Conservation (phyloP, 2,113 vertebrate species). For the Prunella himalayana region DNA sequence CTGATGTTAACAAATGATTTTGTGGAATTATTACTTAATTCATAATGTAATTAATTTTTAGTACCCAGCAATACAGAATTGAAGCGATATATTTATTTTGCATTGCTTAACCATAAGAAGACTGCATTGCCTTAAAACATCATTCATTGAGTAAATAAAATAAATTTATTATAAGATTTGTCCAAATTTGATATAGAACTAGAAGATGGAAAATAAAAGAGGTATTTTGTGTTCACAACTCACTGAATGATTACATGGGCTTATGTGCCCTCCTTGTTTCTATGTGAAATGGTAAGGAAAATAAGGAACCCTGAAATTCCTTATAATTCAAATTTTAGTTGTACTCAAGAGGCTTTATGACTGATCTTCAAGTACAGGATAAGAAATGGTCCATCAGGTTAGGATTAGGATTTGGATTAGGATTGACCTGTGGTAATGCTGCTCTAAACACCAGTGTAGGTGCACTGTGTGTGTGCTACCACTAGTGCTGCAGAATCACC, state of each 20-base stretch:
- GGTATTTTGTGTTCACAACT: neutral
- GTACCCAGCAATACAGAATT: neutral
- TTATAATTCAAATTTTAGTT: neutral
- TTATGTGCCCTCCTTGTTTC: neutral
- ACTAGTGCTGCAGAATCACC: neutral
- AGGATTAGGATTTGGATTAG: neutral
- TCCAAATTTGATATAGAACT: neutral
- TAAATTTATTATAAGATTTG: neutral
- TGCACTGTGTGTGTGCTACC: neutral
- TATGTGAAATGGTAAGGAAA: neutral
- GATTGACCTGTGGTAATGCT: neutral
- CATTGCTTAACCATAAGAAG: neutral
- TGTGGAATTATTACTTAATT: constrained; percentile 43
- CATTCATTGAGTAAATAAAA: constrained; percentile 13
- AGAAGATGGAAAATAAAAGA: neutral
- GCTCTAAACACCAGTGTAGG: neutral
- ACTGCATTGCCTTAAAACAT: neutral
- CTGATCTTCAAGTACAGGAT: neutral
- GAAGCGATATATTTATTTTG: constrained; percentile 28
- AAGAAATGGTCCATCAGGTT: neutral
- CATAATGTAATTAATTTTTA: constrained; percentile 19
- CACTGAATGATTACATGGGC: neutral
- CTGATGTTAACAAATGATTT: constrained; percentile 37
- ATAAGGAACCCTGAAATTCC: neutral
- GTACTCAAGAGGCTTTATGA: neutral